phyloP scores from a whole-genome alignment of 2,113 vertebrate genomes.

The Eclectus roratus region DNA sequence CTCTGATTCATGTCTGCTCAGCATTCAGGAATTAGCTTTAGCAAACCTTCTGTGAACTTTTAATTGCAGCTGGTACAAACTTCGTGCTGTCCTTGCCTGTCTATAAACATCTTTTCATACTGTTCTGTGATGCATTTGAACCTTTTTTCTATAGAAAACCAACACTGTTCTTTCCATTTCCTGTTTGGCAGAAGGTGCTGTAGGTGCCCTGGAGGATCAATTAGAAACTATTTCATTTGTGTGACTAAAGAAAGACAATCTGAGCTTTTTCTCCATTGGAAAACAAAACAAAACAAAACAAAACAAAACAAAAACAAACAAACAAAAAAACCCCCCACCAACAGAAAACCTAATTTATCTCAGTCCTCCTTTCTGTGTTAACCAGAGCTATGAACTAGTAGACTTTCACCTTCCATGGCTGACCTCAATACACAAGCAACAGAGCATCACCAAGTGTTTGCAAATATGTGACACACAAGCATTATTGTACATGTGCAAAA shows the following conservation, averaged over 20 bases:
- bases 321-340: neutral
- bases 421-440: neutral
- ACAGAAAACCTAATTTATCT: neutral
- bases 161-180: neutral
- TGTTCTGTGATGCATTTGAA: neutral
- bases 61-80: slow-evolving; percentile 12
- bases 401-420: neutral
- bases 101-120: neutral
- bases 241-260: neutral
- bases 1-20: neutral
- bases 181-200: neutral
- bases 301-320: too few relatives aligned
- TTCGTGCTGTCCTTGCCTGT: neutral
- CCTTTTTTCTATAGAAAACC: neutral
- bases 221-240: neutral
- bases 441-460: neutral
- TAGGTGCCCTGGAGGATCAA: neutral
- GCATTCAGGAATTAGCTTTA: neutral
- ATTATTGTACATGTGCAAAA: accelerated
- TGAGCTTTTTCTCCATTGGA: neutral
- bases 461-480: neutral
- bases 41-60: slow-evolving; percentile 8
- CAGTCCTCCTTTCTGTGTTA: neutral
- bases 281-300: neutral
- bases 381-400: neutral